Base-by-base conservation (phyloP, 2,888 invertebrate genomes). In the Hyposoter dolosus region DNA sequence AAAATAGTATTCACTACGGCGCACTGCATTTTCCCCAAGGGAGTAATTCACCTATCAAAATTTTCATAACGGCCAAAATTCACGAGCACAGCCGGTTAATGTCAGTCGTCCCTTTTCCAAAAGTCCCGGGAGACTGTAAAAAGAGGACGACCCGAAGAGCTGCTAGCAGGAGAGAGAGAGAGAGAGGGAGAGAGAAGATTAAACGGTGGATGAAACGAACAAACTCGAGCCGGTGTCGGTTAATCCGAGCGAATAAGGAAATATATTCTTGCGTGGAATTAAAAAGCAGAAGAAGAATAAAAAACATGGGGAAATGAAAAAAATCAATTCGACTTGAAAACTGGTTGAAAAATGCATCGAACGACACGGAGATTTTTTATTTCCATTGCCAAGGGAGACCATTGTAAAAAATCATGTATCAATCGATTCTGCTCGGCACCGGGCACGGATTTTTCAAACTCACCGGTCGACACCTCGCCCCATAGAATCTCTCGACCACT, bases 51-150 rank as follows among this genome's bases (percentile, higher is more conserved):
- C 78, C 88, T 85, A 88, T 88, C 86, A 87, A 86, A 60, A 88
- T 88, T 88, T 88, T 88, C 86, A 88, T 88, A 88, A 88, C 82
- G 83, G 82, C 84, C 83, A 76, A 88, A 86, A 88, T 88, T 84
- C 83, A 78, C 86, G 83, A 63, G 71, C 63, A 80, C 65, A 72
- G 69, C 53, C 50, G 65, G 60, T 83, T 84, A 84, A 81, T 84
- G 80, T 81, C 81, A 56, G 81, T 32, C 43, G 53, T 75, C 32
- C 75, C 35, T 40, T n/a, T 45, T 28, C 66, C 53, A 12, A 45
- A 32, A 66, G 28, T 56, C 81, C 75, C 81, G 17, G 45, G 75
- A 75, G 81, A 47, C 53, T 66, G 43, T 32, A 68, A 75, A 76
- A 80, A 77, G 53, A 47, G 60, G 66, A 72, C 40, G 23, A 66